phyloP scores from a whole-genome alignment of 2,888 invertebrate species.

The Eilema sororculum region DNA sequence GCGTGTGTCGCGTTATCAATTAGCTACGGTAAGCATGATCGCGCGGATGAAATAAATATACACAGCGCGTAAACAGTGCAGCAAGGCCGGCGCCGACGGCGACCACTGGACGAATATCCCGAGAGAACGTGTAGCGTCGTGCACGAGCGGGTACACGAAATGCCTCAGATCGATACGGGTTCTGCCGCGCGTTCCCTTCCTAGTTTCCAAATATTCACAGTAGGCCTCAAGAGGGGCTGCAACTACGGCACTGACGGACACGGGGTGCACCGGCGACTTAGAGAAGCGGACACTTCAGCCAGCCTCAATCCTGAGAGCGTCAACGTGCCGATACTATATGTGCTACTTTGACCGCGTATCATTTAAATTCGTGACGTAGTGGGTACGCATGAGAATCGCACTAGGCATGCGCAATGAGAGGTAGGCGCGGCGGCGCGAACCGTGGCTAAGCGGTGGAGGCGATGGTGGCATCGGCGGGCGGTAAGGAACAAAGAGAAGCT shows the following conservation, averaged over 20 bases:
- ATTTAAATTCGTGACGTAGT: conserved; percentile 77
- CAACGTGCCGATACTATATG: conserved; percentile 63
- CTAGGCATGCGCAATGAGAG: conserved; percentile 77
- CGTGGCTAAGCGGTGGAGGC: conserved; percentile 63
- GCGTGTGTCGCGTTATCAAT: conserved; percentile 77
- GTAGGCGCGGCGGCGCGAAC: conserved; percentile 78
- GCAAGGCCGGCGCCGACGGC: conserved; percentile 85
- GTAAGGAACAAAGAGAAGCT: conserved; percentile 73
- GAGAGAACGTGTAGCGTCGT: conserved; percentile 80
- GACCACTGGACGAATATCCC: conserved; percentile 82
- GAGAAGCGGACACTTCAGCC: conserved; percentile 59
- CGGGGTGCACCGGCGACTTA: conserved; percentile 53
- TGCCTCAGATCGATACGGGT: conserved; percentile 81
- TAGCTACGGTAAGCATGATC: conserved; percentile 77
- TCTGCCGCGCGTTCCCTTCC: conserved; percentile 77
- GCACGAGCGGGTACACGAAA: conserved; percentile 78
- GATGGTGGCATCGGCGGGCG: conserved; percentile 66
- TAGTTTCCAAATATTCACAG: conserved; percentile 67
- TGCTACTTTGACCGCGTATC: conserved; percentile 71
- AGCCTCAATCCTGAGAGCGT: conserved; percentile 59
- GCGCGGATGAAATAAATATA: conserved; percentile 76
- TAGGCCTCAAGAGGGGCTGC: conserved; percentile 37
- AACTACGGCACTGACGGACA: conserved; percentile 52
- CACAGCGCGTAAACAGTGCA: conserved; percentile 80
- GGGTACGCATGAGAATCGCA: conserved; percentile 70